These are phyloP conservation scores for Rhodinocichla rosea DNA, from an alignment of 2,113 vertebrate species.

Conservation along the genomic window DNA sequence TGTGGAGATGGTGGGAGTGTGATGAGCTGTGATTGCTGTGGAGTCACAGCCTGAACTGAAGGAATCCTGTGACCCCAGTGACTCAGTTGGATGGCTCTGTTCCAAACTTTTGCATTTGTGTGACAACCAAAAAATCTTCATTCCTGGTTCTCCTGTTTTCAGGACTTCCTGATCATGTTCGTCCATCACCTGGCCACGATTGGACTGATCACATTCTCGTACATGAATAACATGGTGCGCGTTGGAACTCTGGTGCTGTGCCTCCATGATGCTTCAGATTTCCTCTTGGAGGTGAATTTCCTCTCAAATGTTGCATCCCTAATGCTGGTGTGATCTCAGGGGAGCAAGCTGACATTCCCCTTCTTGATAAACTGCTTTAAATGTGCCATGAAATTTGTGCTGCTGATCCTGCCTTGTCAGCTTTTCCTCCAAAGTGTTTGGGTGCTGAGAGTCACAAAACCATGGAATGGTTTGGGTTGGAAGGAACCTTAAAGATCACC, in stretches of 20 bases:
- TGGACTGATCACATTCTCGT: slow-evolving; percentile 90
- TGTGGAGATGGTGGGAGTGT: neutral
- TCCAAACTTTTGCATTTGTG: neutral
- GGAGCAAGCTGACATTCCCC: neutral
- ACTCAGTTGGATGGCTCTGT: neutral
- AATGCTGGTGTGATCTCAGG: neutral
- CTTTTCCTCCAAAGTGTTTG: neutral
- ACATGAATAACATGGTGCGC: slow-evolving; percentile 93
- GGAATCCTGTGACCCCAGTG: neutral
- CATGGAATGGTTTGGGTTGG: neutral
- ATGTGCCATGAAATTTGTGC: neutral
- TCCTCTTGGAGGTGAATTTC: slow-evolving; percentile 87
- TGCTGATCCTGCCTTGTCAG: slow-evolving; percentile 19
- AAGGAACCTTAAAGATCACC: neutral
- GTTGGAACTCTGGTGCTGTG: slow-evolving; percentile 90
- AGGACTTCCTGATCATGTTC: slow-evolving; percentile 98
- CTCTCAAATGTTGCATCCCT: neutral
- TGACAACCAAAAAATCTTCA: neutral
- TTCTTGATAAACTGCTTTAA: neutral
- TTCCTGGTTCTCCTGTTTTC: neutral
- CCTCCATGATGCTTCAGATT: slow-evolving; percentile 90
- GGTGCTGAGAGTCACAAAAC: neutral
- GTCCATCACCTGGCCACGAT: slow-evolving; percentile 90
- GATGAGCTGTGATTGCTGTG: neutral
- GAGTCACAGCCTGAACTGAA: neutral